Evolutionary conservation across 1,140 invertebrate genomes (phyloP).

Genomic region (Cataglyphis hispanica): DNA sequence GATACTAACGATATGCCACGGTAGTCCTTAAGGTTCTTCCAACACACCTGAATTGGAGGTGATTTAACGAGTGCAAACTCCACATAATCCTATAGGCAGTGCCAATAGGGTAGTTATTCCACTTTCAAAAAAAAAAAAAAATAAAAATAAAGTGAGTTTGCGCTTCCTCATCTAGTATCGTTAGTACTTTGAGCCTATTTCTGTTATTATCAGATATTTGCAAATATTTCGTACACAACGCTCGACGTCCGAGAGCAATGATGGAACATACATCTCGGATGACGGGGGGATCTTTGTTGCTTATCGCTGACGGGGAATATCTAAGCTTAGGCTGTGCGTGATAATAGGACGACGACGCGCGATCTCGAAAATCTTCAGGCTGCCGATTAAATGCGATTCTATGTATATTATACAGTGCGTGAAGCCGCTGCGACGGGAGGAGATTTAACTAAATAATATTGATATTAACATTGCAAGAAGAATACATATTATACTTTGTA

Average conservation of each 20-base stretch:
- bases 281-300: neutral
- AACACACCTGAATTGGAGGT: no score
- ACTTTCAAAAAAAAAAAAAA: no score
- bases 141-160: no score
- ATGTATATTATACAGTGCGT: slow-evolving; percentile 63
- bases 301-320: slow-evolving; percentile 2
- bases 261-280: neutral
- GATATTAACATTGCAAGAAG: slow-evolving; percentile 65
- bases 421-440: slow-evolving; percentile 28
- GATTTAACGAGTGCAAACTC: no score
- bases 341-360: slow-evolving; percentile 14
- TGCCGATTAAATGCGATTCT: slow-evolving; percentile 65
- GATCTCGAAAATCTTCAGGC: slow-evolving; percentile 64
- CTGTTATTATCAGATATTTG: no score
- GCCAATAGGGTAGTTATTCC: no score
- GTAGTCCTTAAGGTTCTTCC: no score
- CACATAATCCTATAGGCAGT: no score
- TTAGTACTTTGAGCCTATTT: no score
- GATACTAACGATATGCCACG: no score
- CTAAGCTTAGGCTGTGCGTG: slow-evolving; percentile 28
- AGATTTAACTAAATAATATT: slow-evolving; percentile 72
- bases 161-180: no score
- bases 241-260: neutral
- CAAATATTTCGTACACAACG: slow-evolving; percentile 6
- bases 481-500: slow-evolving; percentile 66